Base-by-base conservation (phyloP, 2,797 vertebrate genomes). In the Microcaecilia unicolor region DNA sequence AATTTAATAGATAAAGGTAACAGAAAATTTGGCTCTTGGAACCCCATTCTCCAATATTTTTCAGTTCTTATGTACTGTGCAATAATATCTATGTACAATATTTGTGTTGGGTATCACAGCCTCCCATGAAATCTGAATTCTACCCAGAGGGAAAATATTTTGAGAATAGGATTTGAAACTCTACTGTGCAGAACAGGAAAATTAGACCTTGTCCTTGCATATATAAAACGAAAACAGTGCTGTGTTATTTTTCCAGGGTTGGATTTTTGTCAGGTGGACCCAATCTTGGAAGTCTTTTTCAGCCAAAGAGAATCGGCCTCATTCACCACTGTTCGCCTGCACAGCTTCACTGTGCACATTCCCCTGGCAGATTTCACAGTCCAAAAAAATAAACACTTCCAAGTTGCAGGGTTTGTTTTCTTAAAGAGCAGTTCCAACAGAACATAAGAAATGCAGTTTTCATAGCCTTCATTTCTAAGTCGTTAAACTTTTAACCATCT, bases 371-470 rank as follows among this genome's bases (percentile, higher is more conserved):
- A 65, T 48, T 35, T 50, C 32, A 2, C 41, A 55, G 38, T 41
- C 64, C 53, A 70, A 14, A 37, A 76, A 70, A 80, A 78, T 58
- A 76, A 80, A 64, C 53, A 71, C 58, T 65, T 72, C 56, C 48
- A 60, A 72, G 55, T 67, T 72, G 56, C 48, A 67, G 76, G 60
- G 70, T 64, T n/a, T 66, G 51, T 74, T 70, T 74, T 71, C 57
- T 65, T 72, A 65, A 60, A 53, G 35, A 57, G 27, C 36, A 57
- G 43, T 54, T 71, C 59, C 62, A 80, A 54, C 37, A 51, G 49
- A 48, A 31, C 15, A 33, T 47, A 47, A 47, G 44, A 41, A 30
- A 10, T 15, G 12, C 18, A 8, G 13, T 56, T 64, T 57, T 44
- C 62, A 62, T 43, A 22, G 25, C 11, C 11, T 49, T 55, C 12